phyloP scores from a whole-genome alignment of 2,888 invertebrate species.

The Meta bourneti region DNA sequence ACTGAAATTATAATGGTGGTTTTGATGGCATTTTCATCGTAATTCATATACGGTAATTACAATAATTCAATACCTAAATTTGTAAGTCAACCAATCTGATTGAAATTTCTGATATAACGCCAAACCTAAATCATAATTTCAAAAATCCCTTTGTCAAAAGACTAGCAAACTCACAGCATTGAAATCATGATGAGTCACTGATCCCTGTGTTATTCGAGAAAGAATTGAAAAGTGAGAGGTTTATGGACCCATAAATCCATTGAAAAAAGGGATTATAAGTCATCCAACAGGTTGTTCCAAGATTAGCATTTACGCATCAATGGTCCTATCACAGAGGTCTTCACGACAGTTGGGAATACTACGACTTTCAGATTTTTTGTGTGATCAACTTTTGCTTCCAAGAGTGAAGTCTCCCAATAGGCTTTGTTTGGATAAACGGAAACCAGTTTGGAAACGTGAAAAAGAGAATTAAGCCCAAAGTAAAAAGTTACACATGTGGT shows the following conservation, averaged over 20 bases:
- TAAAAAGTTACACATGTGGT: neutral
- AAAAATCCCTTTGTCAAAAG: too few species aligned
- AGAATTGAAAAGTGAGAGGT: neutral
- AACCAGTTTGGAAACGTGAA: slow-evolving; percentile 6
- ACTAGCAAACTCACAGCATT: too few species aligned
- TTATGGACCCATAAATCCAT: neutral
- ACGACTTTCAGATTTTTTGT: slow-evolving; percentile 9
- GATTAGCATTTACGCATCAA: neutral
- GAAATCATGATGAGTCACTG: too few species aligned
- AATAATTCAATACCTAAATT: too few species aligned
- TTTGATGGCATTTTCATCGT: too few species aligned
- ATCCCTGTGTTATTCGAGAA: too few species aligned
- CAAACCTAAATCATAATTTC: too few species aligned
- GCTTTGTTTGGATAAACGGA: slow-evolving; percentile 19
- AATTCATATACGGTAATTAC: too few species aligned
- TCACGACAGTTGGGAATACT: neutral
- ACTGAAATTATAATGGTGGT: too few species aligned
- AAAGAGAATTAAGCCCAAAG: neutral
- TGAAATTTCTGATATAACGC: too few species aligned
- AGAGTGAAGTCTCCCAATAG: neutral
- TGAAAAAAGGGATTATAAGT: neutral
- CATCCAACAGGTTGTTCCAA: neutral
- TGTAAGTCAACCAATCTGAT: too few species aligned
- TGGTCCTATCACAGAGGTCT: neutral
- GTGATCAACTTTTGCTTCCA: neutral